Percentiles rank a stretch among this genome's conserved stretches.
phyloP scores from a whole-genome alignment of 2,797 vertebrate genomes.

The Sebastes aleutianus region DNA sequence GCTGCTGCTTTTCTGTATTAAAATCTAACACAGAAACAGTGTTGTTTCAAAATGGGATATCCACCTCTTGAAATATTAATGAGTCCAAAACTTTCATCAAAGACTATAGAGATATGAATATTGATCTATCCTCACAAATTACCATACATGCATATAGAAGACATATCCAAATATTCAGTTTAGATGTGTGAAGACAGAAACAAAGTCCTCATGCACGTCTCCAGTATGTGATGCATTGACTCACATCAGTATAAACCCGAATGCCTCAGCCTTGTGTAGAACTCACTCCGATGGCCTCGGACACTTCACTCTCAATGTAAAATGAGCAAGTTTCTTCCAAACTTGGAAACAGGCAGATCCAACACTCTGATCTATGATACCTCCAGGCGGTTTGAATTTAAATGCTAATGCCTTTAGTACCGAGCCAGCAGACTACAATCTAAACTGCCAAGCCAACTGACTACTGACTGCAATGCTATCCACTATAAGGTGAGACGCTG shows the following conservation, averaged over 20 bases:
- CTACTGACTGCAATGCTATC: slow-evolving; percentile 23
- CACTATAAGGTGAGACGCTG: slow-evolving; percentile 15
- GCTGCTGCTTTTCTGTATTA: not conserved
- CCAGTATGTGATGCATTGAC: not conserved
- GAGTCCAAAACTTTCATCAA: not conserved
- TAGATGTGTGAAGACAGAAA: not conserved
- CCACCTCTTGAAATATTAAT: not conserved
- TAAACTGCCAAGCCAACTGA: slow-evolving; percentile 41
- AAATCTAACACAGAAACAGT: not conserved
- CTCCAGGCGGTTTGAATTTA: slow-evolving; percentile 63
- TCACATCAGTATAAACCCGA: not conserved
- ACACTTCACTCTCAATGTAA: slow-evolving; percentile 33
- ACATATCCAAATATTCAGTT: not conserved
- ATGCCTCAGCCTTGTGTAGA: not conserved
- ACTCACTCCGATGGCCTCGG: not conserved
- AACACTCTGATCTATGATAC: slow-evolving; percentile 62
- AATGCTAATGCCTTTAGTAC: slow-evolving; percentile 70
- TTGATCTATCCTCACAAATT: not conserved
- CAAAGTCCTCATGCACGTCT: not conserved
- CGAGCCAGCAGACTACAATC: slow-evolving; percentile 48
- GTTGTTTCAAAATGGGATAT: not conserved
- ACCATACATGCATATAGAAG: not conserved
- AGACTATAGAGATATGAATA: not conserved
- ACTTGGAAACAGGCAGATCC: slow-evolving; percentile 50
- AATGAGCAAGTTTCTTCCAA: slow-evolving; percentile 46